phyloP scores from a whole-genome alignment of 2,113 vertebrate species.

The Antennarius striatus region DNA sequence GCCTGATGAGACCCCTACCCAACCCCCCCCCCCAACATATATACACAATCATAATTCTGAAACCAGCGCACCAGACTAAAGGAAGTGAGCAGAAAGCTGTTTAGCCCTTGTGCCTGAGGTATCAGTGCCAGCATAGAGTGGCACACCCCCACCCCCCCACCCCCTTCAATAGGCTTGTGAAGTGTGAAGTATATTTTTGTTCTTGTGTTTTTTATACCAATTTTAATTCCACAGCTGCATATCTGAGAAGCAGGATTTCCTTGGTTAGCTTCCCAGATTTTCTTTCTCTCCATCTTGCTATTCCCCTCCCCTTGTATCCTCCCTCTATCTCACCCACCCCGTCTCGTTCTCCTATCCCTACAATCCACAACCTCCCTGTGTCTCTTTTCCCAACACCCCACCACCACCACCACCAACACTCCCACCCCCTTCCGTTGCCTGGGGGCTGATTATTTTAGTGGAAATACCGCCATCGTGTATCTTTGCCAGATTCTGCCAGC shows the following conservation, averaged over 20 bases:
- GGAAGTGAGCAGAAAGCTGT: slow-evolving; percentile 71
- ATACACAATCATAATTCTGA: slow-evolving; percentile 31
- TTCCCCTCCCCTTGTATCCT: slow-evolving; percentile 67
- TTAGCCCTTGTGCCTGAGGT: slow-evolving; percentile 70
- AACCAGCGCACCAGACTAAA: slow-evolving; percentile 56
- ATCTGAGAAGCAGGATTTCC: slow-evolving; percentile 84
- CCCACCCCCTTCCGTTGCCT: slow-evolving; percentile 73
- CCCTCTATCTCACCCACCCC: slow-evolving; percentile 62
- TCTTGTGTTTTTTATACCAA: slow-evolving; percentile 78
- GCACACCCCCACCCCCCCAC: slow-evolving; percentile 28
- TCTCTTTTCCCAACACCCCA: slow-evolving; percentile 35
- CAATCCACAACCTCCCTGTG: slow-evolving; percentile 76
- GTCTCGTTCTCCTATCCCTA: slow-evolving; percentile 67
- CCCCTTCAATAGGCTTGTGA: slow-evolving; percentile 76
- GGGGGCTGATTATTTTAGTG: slow-evolving; percentile 78
- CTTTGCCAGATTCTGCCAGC: slow-evolving; percentile 75
- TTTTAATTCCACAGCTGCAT: slow-evolving; percentile 84
- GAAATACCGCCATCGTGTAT: slow-evolving; percentile 73
- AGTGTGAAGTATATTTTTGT: slow-evolving; percentile 81
- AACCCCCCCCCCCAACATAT: slow-evolving; percentile 22
- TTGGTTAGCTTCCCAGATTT: slow-evolving; percentile 82
- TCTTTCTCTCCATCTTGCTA: slow-evolving; percentile 66
- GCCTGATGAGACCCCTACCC: slow-evolving; percentile 71
- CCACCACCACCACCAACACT: slow-evolving; percentile 12
- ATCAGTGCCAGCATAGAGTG: slow-evolving; percentile 68